A percentile compares a stretch with the other conserved stretches of the same genome.
Evolutionary conservation across 2,888 invertebrate genomes (phyloP).

Genomic region (Sympetrum striolatum): DNA sequence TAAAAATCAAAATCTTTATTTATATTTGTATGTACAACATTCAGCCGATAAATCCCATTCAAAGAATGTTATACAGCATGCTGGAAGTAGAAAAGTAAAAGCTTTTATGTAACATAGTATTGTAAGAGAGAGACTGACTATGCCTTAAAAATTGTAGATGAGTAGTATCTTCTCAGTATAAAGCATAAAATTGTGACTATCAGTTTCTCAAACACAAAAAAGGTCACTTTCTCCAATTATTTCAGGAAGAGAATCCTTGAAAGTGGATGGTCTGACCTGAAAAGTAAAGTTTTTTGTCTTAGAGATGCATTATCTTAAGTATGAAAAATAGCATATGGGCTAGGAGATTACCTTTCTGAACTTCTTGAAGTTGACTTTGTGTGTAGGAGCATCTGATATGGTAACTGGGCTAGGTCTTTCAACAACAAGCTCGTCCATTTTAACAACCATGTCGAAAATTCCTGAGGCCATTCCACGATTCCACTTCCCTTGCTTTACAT

Average conservation of each 20-base stretch:
- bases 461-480: neutral
- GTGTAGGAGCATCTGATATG: neutral
- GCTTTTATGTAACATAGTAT: too few species aligned
- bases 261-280: neutral
- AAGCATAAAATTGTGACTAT: too few species aligned
- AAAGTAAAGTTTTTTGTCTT: neutral
- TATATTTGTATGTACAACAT: too few species aligned
- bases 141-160: too few species aligned
- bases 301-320: neutral
- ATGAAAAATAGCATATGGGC: neutral
- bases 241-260: neutral
- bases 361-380: neutral
- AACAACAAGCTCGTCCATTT: neutral
- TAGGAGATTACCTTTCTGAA: neutral
- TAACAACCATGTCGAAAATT: neutral
- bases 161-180: too few species aligned
- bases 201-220: neutral
- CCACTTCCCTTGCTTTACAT: neutral
- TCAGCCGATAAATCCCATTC: too few species aligned
- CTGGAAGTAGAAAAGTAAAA: too few species aligned
- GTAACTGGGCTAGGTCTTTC: neutral
- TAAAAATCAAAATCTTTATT: too few species aligned
- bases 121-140: too few species aligned
- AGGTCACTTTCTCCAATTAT: conserved; percentile 25
- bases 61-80: too few species aligned